phyloP scores from a whole-genome alignment of 1,140 invertebrate species.

The Teleogryllus occipitalis region DNA sequence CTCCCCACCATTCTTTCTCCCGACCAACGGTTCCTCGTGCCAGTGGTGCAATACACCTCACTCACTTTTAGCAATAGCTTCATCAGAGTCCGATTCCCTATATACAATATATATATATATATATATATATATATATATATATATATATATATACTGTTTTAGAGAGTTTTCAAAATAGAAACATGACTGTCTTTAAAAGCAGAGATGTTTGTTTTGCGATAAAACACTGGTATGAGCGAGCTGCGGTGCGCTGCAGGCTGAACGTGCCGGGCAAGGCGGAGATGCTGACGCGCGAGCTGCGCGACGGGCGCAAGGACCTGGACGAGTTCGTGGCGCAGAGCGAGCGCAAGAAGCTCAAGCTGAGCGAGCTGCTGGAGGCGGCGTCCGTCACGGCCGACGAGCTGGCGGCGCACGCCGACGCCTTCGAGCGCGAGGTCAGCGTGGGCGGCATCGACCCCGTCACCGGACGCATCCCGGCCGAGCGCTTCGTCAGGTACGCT shows the following conservation, averaged over 20 bases:
- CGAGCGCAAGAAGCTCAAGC: not conserved
- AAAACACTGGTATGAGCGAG: too few relatives aligned
- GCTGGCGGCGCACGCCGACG: slow-evolving; percentile 32
- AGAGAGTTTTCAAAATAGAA: too few relatives aligned
- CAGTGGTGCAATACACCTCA: too few relatives aligned
- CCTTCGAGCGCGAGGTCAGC: slow-evolving; percentile 40
- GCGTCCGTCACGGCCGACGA: slow-evolving; percentile 29
- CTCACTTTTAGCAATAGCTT: too few relatives aligned
- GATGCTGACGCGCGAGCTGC: slow-evolving; percentile 39
- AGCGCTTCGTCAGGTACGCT: slow-evolving; percentile 44
- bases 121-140: too few relatives aligned
- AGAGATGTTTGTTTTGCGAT: too few relatives aligned
- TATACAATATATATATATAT: too few relatives aligned
- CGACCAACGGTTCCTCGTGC: too few relatives aligned
- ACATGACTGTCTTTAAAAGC: too few relatives aligned
- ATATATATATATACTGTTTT: too few relatives aligned
- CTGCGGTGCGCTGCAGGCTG: slow-evolving; percentile 26
- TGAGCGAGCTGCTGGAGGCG: not conserved
- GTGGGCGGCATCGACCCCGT: slow-evolving; percentile 38
- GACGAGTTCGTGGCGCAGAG: slow-evolving; percentile 30
- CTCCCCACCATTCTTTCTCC: too few relatives aligned
- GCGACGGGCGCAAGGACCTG: slow-evolving; percentile 34
- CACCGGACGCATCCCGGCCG: slow-evolving; percentile 43
- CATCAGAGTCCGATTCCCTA: too few relatives aligned
- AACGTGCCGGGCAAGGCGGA: slow-evolving; percentile 33